Conservation (phyloP, 2,888 invertebrate species). For the Caenorhabditis sp. region DNA sequence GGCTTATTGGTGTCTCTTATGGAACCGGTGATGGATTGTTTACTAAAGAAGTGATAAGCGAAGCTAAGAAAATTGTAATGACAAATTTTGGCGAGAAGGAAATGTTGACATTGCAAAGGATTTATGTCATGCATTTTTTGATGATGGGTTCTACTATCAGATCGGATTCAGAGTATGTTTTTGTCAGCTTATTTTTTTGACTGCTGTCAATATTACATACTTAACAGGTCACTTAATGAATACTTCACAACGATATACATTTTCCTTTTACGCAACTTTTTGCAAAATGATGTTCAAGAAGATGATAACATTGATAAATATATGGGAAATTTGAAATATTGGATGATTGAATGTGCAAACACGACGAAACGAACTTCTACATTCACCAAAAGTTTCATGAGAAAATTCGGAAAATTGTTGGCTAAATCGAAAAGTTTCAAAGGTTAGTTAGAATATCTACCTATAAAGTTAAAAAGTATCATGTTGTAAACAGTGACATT, state of each 20-base stretch:
- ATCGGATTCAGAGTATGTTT: not conserved
- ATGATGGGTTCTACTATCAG: not conserved
- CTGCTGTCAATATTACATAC: not conserved
- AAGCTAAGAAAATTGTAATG: not conserved
- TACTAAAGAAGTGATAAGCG: not conserved
- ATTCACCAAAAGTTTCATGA: not conserved
- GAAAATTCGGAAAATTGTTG: not conserved
- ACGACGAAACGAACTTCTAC: not conserved
- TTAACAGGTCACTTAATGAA: not conserved
- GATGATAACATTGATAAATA: not conserved
- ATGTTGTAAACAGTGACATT: no score
- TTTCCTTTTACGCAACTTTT: not conserved
- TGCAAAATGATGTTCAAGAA: not conserved
- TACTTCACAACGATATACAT: not conserved
- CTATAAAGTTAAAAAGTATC: no score
- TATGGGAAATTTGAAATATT: conserved; percentile 4
- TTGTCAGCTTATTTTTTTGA: not conserved
- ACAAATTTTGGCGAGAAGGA: not conserved
- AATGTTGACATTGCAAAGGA: not conserved
- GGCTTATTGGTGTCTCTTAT: not conserved
- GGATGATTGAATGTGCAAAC: not conserved
- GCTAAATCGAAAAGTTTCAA: not conserved
- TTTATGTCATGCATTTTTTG: conserved; percentile 3
- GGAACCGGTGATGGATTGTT: not conserved
- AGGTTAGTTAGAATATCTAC: no score